Evolutionary conservation across 2,797 vertebrate species (phyloP).

Genomic region (Distichodus sexfasciatus): DNA sequence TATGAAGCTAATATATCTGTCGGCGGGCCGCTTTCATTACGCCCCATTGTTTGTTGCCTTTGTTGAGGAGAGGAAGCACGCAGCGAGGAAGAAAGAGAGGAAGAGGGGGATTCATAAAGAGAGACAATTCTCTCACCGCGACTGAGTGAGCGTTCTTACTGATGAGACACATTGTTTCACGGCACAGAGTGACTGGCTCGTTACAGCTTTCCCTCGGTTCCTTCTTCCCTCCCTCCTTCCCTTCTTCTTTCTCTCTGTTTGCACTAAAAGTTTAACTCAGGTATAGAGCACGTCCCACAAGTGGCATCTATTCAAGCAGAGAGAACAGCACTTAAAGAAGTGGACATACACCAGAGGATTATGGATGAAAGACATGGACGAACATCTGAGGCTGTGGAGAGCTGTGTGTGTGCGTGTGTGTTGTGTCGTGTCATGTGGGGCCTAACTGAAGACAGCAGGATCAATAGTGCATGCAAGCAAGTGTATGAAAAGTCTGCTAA

Average conservation of each 20-base stretch:
- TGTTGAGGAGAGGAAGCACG: too few species aligned
- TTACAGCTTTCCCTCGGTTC: constrained; percentile 7
- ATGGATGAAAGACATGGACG: background rate
- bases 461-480: constrained; percentile 36
- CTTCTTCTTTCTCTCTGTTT: background rate
- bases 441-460: constrained; percentile 27
- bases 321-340: constrained; percentile 16
- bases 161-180: constrained; percentile 18
- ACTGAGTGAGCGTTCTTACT: constrained; percentile 1
- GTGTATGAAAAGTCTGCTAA: constrained; percentile 36
- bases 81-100: background rate
- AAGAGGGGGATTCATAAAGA: background rate
- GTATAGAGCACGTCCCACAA: too few species aligned
- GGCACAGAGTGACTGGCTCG: constrained; percentile 12
- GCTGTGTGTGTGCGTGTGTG: constrained; percentile 13
- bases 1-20: constrained; percentile 36
- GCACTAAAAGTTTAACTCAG: background rate
- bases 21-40: constrained; percentile 6
- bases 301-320: too few species aligned
- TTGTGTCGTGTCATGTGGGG: too few species aligned
- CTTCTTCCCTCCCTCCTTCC: background rate
- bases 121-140: background rate
- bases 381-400: constrained; percentile 4
- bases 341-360: background rate
- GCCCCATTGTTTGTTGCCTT: constrained; percentile 15